phyloP scores from a whole-genome alignment of 2,797 vertebrate species.

The Oreonectes daqikongensis region DNA sequence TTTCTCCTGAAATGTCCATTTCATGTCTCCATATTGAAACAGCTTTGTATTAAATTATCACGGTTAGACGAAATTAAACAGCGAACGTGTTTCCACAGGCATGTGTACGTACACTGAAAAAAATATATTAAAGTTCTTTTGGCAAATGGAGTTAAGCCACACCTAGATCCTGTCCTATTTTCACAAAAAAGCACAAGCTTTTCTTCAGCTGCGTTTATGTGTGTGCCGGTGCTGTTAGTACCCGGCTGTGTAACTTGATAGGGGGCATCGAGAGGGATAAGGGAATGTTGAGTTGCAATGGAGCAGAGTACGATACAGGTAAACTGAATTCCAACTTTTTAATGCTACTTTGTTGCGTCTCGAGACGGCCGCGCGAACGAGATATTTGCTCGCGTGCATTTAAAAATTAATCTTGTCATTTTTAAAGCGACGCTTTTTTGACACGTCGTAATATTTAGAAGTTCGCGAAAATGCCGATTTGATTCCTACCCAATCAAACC shows the following conservation, averaged over 20 bases:
- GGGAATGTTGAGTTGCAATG: conserved; percentile 84
- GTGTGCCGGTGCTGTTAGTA: conserved; percentile 72
- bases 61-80: conserved; percentile 7
- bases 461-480: conserved; percentile 67
- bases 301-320: conserved; percentile 85
- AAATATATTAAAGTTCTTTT: conserved; percentile 61
- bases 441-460: conserved; percentile 48
- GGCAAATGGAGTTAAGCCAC: conserved; percentile 76
- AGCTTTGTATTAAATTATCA: neutral
- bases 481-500: conserved; percentile 72
- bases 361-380: conserved; percentile 36
- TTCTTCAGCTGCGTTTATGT: conserved; percentile 73
- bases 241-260: conserved; percentile 83
- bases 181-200: conserved; percentile 59
- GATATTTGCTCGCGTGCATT: conserved; percentile 41
- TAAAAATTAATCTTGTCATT: neutral
- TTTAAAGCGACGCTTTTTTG: neutral
- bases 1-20: conserved; percentile 14
- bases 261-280: conserved; percentile 63
- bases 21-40: conserved; percentile 39
- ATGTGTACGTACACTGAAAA: conserved; percentile 10
- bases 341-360: conserved; percentile 48
- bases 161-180: conserved; percentile 77
- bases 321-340: conserved; percentile 68
- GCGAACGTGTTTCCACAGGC: conserved; percentile 33